These are phyloP conservation scores for Pseudocheirus occidentalis DNA, from an alignment of 2,797 vertebrate genomes.

Conservation along the genomic window DNA sequence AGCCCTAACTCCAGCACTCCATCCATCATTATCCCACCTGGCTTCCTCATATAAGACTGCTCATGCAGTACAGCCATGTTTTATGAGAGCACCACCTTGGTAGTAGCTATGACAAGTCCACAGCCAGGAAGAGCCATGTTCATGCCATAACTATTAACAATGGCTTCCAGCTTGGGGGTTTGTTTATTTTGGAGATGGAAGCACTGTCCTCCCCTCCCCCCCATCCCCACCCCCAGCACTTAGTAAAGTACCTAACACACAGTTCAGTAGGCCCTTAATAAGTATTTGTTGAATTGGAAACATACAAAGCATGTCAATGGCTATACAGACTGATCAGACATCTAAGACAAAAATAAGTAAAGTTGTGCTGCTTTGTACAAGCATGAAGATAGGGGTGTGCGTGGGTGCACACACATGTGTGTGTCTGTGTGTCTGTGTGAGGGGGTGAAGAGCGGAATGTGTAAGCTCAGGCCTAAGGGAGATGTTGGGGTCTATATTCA, in stretches of 20 bases:
- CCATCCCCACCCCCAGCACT: background rate
- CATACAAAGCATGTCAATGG: background rate
- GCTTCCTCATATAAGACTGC: background rate
- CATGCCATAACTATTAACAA: slow-evolving; percentile 10
- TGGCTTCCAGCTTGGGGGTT: background rate
- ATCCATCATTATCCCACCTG: background rate
- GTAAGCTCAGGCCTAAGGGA: background rate
- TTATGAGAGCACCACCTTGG: background rate
- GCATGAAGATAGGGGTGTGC: background rate
- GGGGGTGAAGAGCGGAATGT: background rate
- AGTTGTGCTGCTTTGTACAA: background rate
- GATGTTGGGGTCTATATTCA: slow-evolving; percentile 20
- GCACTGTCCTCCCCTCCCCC: too few species aligned
- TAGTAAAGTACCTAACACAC: background rate
- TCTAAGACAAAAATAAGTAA: background rate
- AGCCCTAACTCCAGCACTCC: background rate
- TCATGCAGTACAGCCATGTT: background rate
- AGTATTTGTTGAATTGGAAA: background rate
- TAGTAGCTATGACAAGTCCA: slow-evolving; percentile 33
- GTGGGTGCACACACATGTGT: too few species aligned
- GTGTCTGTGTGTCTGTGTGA: too few species aligned
- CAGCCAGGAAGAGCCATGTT: background rate
- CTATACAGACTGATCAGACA: background rate
- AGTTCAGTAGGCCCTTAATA: background rate
- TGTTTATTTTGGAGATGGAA: background rate